A percentile compares a stretch with the other conserved stretches of the same genome.
Conservation (phyloP, 1,140 invertebrate species). For the fruit fly (Drosophila melanogaster) region Release_6_plus_ISO1_MT NC_004354.4:11257501-11258000, state of each 20-base stretch:
- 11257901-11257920: too few relatives aligned
- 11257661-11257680: slow-evolving; percentile 25
- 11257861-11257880: not conserved
- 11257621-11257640: slow-evolving; percentile 74
- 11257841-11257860: slow-evolving; percentile 12
- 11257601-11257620: slow-evolving; percentile 80
- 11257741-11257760: not conserved
- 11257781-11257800: slow-evolving; percentile 35
- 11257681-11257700: slow-evolving; percentile 2
- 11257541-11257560: not conserved
- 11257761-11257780: slow-evolving; percentile 7
- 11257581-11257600: slow-evolving; percentile 80
- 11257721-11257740: too few relatives aligned
- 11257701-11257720: too few relatives aligned
- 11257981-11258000: too few relatives aligned
- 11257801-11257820: slow-evolving; percentile 27
- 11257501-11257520: slow-evolving; percentile 56
- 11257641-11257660: slow-evolving; percentile 36
- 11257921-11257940: too few relatives aligned
- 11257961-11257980: too few relatives aligned
- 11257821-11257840: slow-evolving; percentile 15
- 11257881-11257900: not conserved
- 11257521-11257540: slow-evolving; percentile 31
- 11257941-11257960: too few relatives aligned
- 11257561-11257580: slow-evolving; percentile 69